Conservation (phyloP, 2,888 invertebrate genomes). For the Drosophila gaucha region DNA sequence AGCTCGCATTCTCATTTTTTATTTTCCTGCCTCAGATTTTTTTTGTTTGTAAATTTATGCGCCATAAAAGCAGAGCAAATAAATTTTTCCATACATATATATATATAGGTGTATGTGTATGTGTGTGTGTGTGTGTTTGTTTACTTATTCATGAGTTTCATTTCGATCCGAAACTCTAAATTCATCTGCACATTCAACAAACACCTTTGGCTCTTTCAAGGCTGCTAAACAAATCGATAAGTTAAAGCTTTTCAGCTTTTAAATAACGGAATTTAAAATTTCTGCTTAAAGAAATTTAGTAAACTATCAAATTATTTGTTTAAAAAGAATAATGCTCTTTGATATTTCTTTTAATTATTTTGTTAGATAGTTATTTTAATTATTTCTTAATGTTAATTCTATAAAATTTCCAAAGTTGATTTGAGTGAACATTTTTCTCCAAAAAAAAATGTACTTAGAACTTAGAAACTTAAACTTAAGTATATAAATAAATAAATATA, state of each 20-base stretch:
- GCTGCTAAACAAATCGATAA: slow-evolving; percentile 56
- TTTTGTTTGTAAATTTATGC: slow-evolving; percentile 68
- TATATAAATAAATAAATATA: too few relatives aligned
- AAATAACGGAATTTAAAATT: neutral
- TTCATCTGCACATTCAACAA: slow-evolving; percentile 6
- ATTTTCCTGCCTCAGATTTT: slow-evolving; percentile 60
- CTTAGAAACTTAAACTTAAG: too few relatives aligned
- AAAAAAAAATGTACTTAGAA: too few relatives aligned
- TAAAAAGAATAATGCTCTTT: too few relatives aligned
- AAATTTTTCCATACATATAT: slow-evolving; percentile 38
- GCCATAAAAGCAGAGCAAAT: slow-evolving; percentile 65
- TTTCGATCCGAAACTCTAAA: slow-evolving; percentile 33
- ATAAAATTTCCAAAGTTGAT: too few relatives aligned
- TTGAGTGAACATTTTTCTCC: too few relatives aligned
- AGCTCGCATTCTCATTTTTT: slow-evolving; percentile 54
- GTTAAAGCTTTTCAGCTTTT: slow-evolving; percentile 30
- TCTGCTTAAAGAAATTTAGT: neutral
- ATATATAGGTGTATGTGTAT: neutral
- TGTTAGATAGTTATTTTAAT: too few relatives aligned
- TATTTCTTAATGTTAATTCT: too few relatives aligned
- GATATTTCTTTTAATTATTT: neutral
- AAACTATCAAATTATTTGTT: neutral
- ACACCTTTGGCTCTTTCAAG: slow-evolving; percentile 11
- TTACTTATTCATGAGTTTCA: slow-evolving; percentile 67
- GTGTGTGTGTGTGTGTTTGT: slow-evolving; percentile 23